Evolutionary conservation across 2,113 vertebrate genomes (phyloP), one percentile per base, ranked within the genome.

Genomic region (Eulemur rufifrons): DNA sequence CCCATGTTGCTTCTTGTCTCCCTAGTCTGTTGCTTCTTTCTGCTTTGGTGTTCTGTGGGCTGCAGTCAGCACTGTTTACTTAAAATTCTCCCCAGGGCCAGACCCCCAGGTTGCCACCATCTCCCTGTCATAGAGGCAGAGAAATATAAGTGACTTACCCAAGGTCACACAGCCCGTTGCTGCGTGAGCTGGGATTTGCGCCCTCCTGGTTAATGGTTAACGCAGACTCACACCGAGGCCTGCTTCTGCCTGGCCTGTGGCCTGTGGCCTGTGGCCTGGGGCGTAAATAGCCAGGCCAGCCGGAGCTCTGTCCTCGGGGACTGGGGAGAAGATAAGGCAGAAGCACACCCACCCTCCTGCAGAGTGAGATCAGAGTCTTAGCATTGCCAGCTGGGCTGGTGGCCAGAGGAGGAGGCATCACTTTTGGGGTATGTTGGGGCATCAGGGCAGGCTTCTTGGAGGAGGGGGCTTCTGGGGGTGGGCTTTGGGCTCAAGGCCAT

Each of bases 381-480:
- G 37, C 42, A 17, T 6, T 45, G 20, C 27, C n/a, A 2, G 27
- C 64, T 34, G 25, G 29, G 64, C 77, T 6, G 29, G 42, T 34
- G 25, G 74, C 45, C 27, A 1, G 20, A 21, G 34, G 23, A 68
- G 66, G 77, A 59, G 32, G 87, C 54, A 0, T 59, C 37, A 15
- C 39, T 93, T 50, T 13, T 68, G 77, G 63, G 25, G 20, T 61
- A 6, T 29, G 39, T 47, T 68, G 66, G 17, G 18, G 47, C 8
- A 27, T 87, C 61, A 14, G 15, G 45, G 39, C 32, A 82, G 77
- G 64, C 95, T 97, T 97, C 89, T 77, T 76, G 63, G 71, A 89
- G 82, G 89, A 96, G 64, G 29, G 13, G n/a, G 47, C n/a, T 76
- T 69, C 45, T 64, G 37, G 68, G 68, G 45, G 13, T 21, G 1